Percentiles rank a stretch among this genome's conserved stretches.
Evolutionary conservation across 2,113 vertebrate species (phyloP).

Genomic region (Erpornis zantholeuca): DNA sequence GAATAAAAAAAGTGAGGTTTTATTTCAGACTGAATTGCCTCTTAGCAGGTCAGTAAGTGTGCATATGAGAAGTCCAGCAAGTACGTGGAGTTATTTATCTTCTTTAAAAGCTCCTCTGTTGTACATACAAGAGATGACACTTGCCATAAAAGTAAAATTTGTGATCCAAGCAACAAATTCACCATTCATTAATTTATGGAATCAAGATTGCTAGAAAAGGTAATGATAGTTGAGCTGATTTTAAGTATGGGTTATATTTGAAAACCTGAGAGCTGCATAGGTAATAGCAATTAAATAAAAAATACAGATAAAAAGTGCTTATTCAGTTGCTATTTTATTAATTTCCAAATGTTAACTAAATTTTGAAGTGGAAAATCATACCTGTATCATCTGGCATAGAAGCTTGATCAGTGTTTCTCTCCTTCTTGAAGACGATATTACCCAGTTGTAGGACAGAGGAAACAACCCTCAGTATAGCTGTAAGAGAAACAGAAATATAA

Average conservation of each 20-base stretch:
- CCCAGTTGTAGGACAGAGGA: slow-evolving; percentile 93
- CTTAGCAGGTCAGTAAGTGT: background rate
- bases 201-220: background rate
- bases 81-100: background rate
- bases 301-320: background rate
- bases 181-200: background rate
- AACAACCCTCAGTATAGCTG: slow-evolving; percentile 90
- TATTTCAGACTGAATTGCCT: background rate
- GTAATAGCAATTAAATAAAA: background rate
- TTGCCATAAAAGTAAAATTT: background rate
- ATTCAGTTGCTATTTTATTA: background rate
- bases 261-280: background rate
- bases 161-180: background rate
- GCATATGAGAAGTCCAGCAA: background rate
- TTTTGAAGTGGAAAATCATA: slow-evolving; percentile 51
- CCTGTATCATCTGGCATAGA: slow-evolving; percentile 96
- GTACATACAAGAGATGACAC: background rate
- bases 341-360: background rate
- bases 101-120: background rate
- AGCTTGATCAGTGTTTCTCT: slow-evolving; percentile 94
- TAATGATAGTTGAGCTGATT: background rate
- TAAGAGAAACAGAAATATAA: background rate
- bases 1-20: background rate
- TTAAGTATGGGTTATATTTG: background rate
- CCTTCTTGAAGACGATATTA: slow-evolving; percentile 93